Evolutionary conservation across 2,797 vertebrate species (phyloP), one percentile per base, ranked within the genome.

Genomic region (Gobio occitaniae): DNA sequence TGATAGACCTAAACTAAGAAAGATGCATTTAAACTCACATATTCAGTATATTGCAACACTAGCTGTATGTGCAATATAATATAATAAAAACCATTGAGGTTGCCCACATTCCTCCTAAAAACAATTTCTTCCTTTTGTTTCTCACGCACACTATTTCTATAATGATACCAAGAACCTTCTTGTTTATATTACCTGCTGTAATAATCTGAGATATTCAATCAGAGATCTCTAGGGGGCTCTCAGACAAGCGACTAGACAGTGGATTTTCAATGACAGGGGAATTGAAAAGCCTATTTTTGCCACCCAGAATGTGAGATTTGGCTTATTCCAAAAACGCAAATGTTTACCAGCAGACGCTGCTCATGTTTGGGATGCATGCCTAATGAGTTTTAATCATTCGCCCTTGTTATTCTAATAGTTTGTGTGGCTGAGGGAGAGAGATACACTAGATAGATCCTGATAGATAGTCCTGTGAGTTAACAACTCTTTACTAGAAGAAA

Each of bases 131-230:
- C 3, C 12, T 44, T 47, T 61, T 63, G 38, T 63, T 83, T 72
- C 47, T 80, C 54, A 78, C 16, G 41, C 47, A 70, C 65, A 50
- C 29, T 44, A 54, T 75, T 83, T 76, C 32, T 78, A 29, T 79
- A 74, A 78, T 6, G 47, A 80, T 74, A 61, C 61, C 11, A 78
- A 79, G 36, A 80, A 44, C 19, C 65, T 13, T 50, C 47, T 52
- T 63, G 47, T 82, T 50, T 68, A 79, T 83, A 86, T 56, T 82
- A 84, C 84, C 79, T 86, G 61, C 36, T 56, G 41, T 15, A 78
- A 63, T 85, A 69, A 84, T 86, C 78, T 78, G 74, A 82, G 21
- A 25, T 48, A 29, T 48, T 63, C 85, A 84, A 68, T 63, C 56
- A 82, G 56, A 72, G 13, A 19, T 83, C 82, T 63, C 54, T 76